Conservation (phyloP, 1,140 invertebrate genomes). For the Drepana arcuata region DNA sequence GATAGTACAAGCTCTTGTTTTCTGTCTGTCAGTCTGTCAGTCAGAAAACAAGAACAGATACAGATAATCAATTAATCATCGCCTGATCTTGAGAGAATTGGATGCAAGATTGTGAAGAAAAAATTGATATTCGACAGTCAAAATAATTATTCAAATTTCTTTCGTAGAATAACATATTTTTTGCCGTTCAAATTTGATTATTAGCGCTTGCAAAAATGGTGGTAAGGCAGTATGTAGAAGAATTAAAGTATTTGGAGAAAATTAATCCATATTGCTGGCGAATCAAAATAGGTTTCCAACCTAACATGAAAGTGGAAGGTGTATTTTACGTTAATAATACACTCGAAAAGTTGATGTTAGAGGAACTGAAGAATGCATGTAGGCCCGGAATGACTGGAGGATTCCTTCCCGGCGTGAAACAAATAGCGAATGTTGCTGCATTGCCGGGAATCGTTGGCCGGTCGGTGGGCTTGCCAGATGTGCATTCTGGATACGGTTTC, state of each 20-base stretch:
- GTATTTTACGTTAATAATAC: constrained; percentile 97
- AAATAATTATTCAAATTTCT: no score
- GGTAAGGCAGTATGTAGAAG: constrained; percentile 94
- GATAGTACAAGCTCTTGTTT: no score
- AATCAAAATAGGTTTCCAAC: constrained; percentile 99
- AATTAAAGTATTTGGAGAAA: constrained; percentile 94
- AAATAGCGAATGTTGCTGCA: constrained; percentile 99
- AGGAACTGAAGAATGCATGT: constrained; percentile 94
- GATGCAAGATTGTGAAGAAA: no score
- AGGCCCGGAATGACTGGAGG: constrained; percentile 91
- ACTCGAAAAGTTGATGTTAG: constrained; percentile 97
- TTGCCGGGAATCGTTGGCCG: constrained; percentile 96
- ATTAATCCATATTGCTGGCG: constrained; percentile 88
- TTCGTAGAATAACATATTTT: no score
- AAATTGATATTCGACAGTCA: no score
- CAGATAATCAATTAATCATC: no score
- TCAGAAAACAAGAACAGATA: no score
- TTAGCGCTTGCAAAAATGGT: constrained; percentile 82
- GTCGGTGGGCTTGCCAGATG: constrained; percentile 96
- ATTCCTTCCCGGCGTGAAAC: constrained; percentile 98
- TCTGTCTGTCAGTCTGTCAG: no score
- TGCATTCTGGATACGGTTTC: constrained; percentile 99
- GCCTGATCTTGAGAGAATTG: no score
- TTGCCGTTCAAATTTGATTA: no score
- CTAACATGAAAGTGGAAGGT: constrained; percentile 99